These are phyloP conservation scores for Rynchops niger DNA, from an alignment of 2,113 vertebrate species.

Conservation along the genomic window DNA sequence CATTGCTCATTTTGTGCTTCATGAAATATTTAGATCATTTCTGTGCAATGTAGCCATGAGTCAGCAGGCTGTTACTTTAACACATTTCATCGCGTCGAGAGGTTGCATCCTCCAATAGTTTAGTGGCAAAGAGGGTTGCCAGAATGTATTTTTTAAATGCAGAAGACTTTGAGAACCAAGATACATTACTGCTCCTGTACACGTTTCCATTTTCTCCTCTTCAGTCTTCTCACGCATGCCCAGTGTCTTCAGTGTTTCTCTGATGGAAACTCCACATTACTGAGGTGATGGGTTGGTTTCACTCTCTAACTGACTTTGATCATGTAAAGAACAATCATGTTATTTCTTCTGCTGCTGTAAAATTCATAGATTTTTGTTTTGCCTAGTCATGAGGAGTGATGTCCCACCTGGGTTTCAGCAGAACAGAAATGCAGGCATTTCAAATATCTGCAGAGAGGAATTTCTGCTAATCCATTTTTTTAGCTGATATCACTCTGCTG, in stretches of 20 bases:
- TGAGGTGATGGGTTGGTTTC: not conserved
- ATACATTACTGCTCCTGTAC: not conserved
- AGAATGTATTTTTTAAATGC: not conserved
- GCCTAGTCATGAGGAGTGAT: not conserved
- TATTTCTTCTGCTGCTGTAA: not conserved
- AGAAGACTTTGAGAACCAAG: not conserved
- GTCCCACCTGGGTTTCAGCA: not conserved
- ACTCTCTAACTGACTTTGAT: not conserved
- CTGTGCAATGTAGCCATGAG: not conserved
- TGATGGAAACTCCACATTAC: not conserved
- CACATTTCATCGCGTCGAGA: not conserved
- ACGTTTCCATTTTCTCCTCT: not conserved
- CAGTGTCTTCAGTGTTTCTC: not conserved
- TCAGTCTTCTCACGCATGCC: not conserved
- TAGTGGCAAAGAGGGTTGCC: not conserved
- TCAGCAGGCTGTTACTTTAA: conserved; percentile 45
- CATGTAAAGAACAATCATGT: not conserved
- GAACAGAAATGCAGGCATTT: not conserved
- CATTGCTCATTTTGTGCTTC: conserved; percentile 48
- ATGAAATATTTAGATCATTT: conserved; percentile 62
- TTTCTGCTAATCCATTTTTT: not conserved
- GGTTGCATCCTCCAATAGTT: not conserved
- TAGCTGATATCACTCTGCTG: not conserved
- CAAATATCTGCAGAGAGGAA: not conserved
- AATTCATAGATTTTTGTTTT: not conserved